Conservation (phyloP, 1,140 invertebrate genomes). For the Scaptomyza pallida region DNA sequence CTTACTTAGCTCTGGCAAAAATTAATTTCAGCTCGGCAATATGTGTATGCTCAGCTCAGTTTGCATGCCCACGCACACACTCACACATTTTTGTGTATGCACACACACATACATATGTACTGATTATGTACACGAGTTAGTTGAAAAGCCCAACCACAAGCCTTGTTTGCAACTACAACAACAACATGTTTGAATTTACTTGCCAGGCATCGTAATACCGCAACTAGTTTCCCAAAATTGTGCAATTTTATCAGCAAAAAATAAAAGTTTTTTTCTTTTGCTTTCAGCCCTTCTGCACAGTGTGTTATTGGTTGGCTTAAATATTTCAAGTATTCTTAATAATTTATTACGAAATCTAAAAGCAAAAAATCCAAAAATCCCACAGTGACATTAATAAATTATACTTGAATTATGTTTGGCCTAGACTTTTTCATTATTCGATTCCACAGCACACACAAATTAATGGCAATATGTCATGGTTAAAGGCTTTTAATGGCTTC, state of each 20-base stretch:
- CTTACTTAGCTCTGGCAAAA: constrained; percentile 51
- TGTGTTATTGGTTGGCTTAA: not conserved
- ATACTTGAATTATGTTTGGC: not conserved
- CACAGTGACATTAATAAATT: not conserved
- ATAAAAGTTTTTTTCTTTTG: too few relatives aligned
- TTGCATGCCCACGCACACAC: constrained; percentile 21
- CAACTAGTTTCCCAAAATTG: constrained; percentile 41
- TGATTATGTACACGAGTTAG: constrained; percentile 25
- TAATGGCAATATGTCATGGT: not conserved
- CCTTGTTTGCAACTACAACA: constrained; percentile 24
- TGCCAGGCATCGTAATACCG: constrained; percentile 22
- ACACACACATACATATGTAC: constrained; percentile 1
- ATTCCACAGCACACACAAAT: not conserved
- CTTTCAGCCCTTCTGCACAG: not conserved
- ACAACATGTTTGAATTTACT: constrained; percentile 4
- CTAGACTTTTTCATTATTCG: not conserved
- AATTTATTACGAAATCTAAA: constrained; percentile 5
- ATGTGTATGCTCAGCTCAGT: constrained; percentile 15
- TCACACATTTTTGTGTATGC: not conserved
- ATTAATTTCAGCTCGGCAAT: constrained; percentile 55
- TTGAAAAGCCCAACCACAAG: constrained; percentile 23
- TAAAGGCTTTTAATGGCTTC: too few relatives aligned
- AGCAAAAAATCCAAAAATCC: not conserved
- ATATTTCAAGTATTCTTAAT: not conserved
- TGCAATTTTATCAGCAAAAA: constrained; percentile 23